Evolutionary conservation across 2,113 vertebrate species (phyloP).

Genomic region (Charina bottae): DNA sequence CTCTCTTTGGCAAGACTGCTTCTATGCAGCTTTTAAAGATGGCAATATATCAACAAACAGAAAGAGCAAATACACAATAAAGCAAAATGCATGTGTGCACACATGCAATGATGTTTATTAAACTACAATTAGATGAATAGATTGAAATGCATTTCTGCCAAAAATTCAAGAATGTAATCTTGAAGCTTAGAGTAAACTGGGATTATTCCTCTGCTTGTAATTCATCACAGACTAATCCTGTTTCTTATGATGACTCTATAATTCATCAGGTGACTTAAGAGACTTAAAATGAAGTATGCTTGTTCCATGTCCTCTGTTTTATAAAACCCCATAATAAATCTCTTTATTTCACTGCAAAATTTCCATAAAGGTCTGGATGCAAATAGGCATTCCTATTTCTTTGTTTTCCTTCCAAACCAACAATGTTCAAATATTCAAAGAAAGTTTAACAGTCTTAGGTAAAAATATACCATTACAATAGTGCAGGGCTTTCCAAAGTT

Average conservation of each 20-base stretch:
- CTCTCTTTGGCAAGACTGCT: neutral
- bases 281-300: neutral
- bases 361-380: neutral
- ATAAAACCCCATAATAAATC: neutral
- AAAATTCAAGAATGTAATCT: conserved; percentile 6
- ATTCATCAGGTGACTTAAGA: conserved; percentile 2
- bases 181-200: conserved; percentile 10
- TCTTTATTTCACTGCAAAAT: neutral
- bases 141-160: neutral
- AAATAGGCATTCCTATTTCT: conserved; percentile 21
- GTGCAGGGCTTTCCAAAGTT: too few species aligned
- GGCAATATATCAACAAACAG: neutral
- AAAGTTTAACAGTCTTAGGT: neutral
- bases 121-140: neutral
- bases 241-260: conserved; percentile 4
- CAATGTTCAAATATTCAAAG: neutral
- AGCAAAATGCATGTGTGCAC: neutral
- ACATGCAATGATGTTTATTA: neutral
- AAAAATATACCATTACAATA: neutral
- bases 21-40: neutral
- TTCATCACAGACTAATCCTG: conserved; percentile 21
- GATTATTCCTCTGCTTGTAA: neutral
- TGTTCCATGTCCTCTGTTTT: neutral
- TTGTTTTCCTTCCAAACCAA: neutral
- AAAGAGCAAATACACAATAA: neutral